Percentiles rank a stretch among this genome's conserved stretches.
These are phyloP conservation scores for Rhombomys opimus DNA, from an alignment of 2,113 vertebrate genomes.

Conservation along the genomic window DNA sequence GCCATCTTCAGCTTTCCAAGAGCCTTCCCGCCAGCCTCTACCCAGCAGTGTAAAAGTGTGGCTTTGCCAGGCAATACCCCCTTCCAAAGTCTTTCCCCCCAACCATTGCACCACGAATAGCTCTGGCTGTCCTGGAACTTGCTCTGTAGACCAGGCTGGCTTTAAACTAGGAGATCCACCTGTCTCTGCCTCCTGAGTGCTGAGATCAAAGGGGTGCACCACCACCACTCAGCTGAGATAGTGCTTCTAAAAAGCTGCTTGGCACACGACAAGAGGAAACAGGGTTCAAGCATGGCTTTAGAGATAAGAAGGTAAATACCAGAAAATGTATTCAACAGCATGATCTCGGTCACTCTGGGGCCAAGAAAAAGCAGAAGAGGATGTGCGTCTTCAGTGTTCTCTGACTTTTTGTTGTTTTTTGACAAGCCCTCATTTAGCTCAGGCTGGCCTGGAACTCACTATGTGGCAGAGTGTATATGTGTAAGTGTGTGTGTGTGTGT, in stretches of 20 bases:
- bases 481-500: background rate
- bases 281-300: background rate
- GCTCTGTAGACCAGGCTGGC: background rate
- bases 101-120: background rate
- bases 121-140: background rate
- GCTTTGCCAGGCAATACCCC: too few relatives aligned
- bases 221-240: background rate
- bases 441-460: background rate
- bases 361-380: background rate
- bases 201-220: background rate
- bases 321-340: background rate
- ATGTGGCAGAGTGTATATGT: background rate
- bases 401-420: background rate
- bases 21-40: too few relatives aligned
- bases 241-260: background rate
- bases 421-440: background rate
- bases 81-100: too few relatives aligned
- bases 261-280: background rate
- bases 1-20: too few relatives aligned
- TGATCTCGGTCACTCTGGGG: background rate
- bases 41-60: too few relatives aligned
- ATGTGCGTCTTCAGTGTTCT: background rate
- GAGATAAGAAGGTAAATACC: background rate
- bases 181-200: background rate
- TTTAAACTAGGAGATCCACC: background rate